Percentiles rank a stretch among this genome's conserved stretches.
These are phyloP conservation scores for Euleptes europaea DNA, from an alignment of 2,113 vertebrate genomes.

Conservation along the genomic window DNA sequence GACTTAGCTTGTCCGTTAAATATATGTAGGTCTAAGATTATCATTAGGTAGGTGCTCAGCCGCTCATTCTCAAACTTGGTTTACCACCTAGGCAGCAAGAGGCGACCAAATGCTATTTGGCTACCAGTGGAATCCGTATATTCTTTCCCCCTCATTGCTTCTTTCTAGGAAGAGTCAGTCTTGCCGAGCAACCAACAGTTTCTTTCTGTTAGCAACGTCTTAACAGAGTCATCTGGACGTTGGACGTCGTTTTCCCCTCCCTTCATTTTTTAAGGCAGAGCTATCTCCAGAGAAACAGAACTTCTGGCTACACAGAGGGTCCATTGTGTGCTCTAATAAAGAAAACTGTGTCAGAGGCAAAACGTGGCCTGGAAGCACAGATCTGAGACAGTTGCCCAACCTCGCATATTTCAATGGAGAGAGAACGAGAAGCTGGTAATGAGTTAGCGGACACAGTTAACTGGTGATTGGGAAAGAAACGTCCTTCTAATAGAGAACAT, in stretches of 20 bases:
- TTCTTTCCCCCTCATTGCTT: conserved; percentile 11
- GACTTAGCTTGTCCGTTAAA: too few species aligned
- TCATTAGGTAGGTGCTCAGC: conserved; percentile 24
- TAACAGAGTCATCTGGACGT: conserved; percentile 62
- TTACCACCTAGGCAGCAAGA: conserved; percentile 44
- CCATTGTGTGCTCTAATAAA: conserved; percentile 42
- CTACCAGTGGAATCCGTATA: conserved; percentile 20
- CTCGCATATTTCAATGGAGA: neutral
- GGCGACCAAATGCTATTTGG: conserved; percentile 42
- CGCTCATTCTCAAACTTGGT: conserved; percentile 21
- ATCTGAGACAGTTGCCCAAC: neutral
- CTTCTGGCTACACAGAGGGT: conserved; percentile 36
- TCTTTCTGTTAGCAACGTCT: conserved; percentile 53
- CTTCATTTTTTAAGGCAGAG: conserved; percentile 24
- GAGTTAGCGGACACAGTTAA: neutral
- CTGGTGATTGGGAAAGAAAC: neutral
- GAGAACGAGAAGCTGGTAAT: neutral
- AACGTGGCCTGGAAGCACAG: neutral
- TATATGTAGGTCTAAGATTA: too few species aligned
- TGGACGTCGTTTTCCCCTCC: conserved; percentile 37
- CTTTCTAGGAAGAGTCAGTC: conserved; percentile 61
- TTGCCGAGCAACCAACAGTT: conserved; percentile 50
- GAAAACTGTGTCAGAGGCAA: conserved; percentile 33
- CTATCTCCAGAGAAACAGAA: conserved; percentile 39
- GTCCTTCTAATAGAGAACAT: neutral